phyloP scores from a whole-genome alignment of 2,113 vertebrate species.

The Synchiropus splendidus region DNA sequence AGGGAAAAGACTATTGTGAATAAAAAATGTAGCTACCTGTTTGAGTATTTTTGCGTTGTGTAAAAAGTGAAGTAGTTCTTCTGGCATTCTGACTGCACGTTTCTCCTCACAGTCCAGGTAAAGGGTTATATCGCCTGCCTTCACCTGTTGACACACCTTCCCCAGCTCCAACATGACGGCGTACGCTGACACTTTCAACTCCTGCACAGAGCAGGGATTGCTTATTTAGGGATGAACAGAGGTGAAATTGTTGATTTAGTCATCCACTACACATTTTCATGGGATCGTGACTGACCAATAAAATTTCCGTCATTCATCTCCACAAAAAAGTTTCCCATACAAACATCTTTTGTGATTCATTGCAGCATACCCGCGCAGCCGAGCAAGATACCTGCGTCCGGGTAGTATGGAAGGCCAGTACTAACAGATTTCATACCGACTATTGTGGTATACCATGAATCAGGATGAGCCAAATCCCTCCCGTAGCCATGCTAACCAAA shows the following conservation, averaged over 20 bases:
- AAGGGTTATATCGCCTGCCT: too few species aligned
- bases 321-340: slow-evolving; percentile 23
- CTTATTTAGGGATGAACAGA: too few species aligned
- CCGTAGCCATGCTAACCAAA: slow-evolving; percentile 35
- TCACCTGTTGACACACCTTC: too few species aligned
- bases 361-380: slow-evolving; percentile 9
- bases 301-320: slow-evolving; percentile 30
- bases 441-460: slow-evolving; percentile 35
- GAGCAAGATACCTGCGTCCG: not conserved
- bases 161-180: too few species aligned
- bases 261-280: slow-evolving; percentile 3
- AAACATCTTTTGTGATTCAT: slow-evolving; percentile 15
- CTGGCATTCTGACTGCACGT: too few species aligned
- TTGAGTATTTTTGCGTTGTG: too few species aligned
- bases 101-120: too few species aligned
- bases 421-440: slow-evolving; percentile 46
- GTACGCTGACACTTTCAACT: too few species aligned
- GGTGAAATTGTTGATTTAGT: not conserved
- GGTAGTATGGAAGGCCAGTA: slow-evolving; percentile 19
- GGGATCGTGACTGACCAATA: slow-evolving; percentile 8
- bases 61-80: too few species aligned
- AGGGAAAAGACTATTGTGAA: too few species aligned
- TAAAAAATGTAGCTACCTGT: too few species aligned
- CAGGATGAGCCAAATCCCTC: slow-evolving; percentile 45
- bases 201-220: too few species aligned